Evolutionary conservation across 2,888 invertebrate species (phyloP), one percentile per base, ranked within the genome.

Genomic region (Nowickia ferox): DNA sequence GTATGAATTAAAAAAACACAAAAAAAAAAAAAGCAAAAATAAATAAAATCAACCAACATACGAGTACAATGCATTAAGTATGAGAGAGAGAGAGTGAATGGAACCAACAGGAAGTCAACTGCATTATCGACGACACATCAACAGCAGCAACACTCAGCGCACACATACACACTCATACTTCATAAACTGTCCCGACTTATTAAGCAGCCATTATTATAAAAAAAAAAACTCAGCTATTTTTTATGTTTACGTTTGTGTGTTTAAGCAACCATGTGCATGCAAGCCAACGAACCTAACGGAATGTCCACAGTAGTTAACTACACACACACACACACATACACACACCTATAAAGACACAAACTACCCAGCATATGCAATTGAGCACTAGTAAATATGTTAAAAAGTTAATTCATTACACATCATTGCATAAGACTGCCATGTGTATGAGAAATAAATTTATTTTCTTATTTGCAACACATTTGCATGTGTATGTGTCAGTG

Each of bases 401-500:
- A 84, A 86, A 86, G 80, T 81, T 84, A 86, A 84, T 84, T 86
- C 86, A 86, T 84, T 80, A 78, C 86, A 91, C 90, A 91, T 91
- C 91, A 90, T 88, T 90, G 90, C 88, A 89, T 87, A 69, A 77
- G 81, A 77, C 83, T 69, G 69, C 46, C 69, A 80, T 80, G 79
- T 69, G 75, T 75, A 76, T 76, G 84, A 59, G 69, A 80, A 76
- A 84, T 76, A 80, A 76, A 80, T 80, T 84, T 79, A 55, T 69
- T 72, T 71, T n/a, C 53, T 57, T 69, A 46, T 65, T 69, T 59
- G 8, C 44, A 8, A 68, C 1, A 46, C 82, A 40, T 55, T 76
- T 75, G 66, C 55, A 44, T 51, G 68, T 65, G 75, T 75, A 17
- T 69, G 59, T 65, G 55, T 63, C n/a, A n/a, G n/a, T n/a, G n/a